Conservation (phyloP, 1,140 invertebrate species). For the Formica selysi region DNA sequence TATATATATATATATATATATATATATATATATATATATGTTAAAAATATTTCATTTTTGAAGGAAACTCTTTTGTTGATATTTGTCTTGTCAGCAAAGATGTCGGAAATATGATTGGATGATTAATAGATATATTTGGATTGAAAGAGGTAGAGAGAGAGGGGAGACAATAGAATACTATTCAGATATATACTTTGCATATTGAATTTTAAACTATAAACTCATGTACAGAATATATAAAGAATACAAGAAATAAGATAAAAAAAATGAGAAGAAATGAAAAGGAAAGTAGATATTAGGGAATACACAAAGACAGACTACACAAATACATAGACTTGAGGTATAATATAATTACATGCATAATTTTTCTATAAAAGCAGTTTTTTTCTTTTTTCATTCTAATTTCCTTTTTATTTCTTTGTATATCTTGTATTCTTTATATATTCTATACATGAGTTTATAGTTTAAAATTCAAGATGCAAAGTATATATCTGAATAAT, state of each 20-base stretch:
- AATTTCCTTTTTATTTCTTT: background rate
- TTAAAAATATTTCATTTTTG: slow-evolving; percentile 35
- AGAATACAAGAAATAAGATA: background rate
- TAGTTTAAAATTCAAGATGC: background rate
- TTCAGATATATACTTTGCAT: background rate
- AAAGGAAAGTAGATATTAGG: background rate
- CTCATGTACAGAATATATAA: background rate
- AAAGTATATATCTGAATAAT: background rate
- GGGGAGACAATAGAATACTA: background rate
- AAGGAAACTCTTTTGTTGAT: slow-evolving; percentile 15
- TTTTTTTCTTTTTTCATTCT: too few relatives aligned
- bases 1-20: too few relatives aligned
- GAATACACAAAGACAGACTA: background rate
- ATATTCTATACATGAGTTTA: background rate
- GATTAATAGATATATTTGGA: background rate
- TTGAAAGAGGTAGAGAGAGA: background rate
- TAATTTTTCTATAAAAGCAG: too few relatives aligned
- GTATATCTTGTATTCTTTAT: background rate
- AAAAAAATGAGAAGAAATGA: too few relatives aligned
- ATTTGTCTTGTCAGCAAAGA: slow-evolving; percentile 1
- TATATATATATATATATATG: too few relatives aligned
- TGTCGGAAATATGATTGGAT: background rate
- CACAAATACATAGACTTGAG: too few relatives aligned
- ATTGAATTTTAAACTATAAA: background rate
- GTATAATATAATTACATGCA: too few relatives aligned